Base-by-base conservation (phyloP, 2,797 vertebrate species). In the Gastrophryne carolinensis region DNA sequence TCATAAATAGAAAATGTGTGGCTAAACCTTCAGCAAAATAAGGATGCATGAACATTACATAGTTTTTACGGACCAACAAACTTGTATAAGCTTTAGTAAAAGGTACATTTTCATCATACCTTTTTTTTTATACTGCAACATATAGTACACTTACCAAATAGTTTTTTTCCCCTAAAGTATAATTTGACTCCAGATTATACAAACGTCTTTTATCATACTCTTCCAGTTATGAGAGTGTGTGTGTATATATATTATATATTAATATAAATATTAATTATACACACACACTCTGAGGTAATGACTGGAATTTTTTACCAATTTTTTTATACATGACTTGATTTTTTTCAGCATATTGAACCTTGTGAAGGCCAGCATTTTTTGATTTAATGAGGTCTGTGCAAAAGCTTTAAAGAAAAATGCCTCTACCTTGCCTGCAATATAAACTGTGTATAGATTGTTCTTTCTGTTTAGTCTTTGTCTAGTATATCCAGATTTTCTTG, bases 61-160 rank as follows among this genome's bases (percentile, higher is more conserved):
- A 93, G 93, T 97, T 98, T 97, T 95, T 96, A 96, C 92, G 97
- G 97, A 99, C 96, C 97, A 98, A 98, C 93, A 92, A 95, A 95
- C 93, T 95, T 96, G 92, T 94, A 93, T 96, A 98, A 98, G 95
- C 96, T 99, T 99, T 99, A 98, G 97, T 94, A 93, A 97, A 90
- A 98, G 97, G 97, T 98, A 98, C 96, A 95, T 95, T 97, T 98
- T 96, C 95, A 96, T 92, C 95, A 97, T 94, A 93, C 94, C 93
- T 96, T 97, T 96, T 93, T 96, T 97, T 96, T 97, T 95, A 91
- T 97, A 96, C 94, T 93, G 92, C 87, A 92, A 93, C 94, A 92
- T 96, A 95, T 97, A 96, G 93, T 95, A 93, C 87, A 92, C 91
- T 94, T 96, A 98, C 96, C 96, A 98, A 97, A 96, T 96, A 95